phyloP scores from a whole-genome alignment of 2,113 vertebrate genomes.

The Leiothrix lutea region DNA sequence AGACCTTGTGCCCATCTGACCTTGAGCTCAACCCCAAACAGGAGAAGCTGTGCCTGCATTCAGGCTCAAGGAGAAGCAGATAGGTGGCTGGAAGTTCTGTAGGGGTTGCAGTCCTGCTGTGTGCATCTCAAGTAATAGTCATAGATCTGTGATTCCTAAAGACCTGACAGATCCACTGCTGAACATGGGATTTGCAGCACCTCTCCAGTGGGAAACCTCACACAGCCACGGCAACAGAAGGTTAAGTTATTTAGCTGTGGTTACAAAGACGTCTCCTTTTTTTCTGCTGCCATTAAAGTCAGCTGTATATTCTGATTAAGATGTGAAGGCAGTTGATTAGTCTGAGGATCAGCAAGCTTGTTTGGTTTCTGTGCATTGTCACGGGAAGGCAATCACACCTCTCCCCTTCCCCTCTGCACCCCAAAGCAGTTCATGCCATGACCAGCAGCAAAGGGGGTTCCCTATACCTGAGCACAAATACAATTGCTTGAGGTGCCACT shows the following conservation, averaged over 20 bases:
- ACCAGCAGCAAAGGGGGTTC: background rate
- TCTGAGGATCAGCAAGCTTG: background rate
- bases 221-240: background rate
- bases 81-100: background rate
- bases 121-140: background rate
- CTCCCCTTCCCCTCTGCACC: background rate
- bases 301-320: background rate
- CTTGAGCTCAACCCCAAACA: background rate
- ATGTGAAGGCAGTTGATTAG: background rate
- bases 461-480: background rate
- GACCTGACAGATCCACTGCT: background rate
- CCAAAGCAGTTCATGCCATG: background rate
- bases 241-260: background rate
- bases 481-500: background rate
- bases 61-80: background rate
- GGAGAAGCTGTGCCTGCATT: background rate
- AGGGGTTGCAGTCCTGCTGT: background rate
- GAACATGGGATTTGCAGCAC: background rate
- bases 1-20: background rate
- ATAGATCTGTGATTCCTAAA: background rate
- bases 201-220: background rate
- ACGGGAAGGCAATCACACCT: background rate
- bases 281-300: background rate
- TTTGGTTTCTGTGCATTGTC: background rate
- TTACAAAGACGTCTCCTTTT: background rate